Base-by-base conservation (phyloP, 2,797 vertebrate genomes). In the Scolopax bukidnonensis region DNA sequence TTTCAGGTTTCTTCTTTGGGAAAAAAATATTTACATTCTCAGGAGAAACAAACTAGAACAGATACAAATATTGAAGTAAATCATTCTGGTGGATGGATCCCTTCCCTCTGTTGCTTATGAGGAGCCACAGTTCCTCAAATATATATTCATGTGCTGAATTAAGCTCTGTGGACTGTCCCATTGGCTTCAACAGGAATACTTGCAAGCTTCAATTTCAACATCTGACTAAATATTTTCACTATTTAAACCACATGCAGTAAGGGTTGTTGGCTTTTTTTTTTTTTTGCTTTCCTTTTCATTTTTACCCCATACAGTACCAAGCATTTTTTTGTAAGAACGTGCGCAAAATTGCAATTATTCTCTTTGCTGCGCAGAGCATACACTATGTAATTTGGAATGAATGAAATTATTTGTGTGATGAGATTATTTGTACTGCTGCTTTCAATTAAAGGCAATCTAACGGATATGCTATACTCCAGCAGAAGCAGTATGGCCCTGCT, bases 1-100 rank as follows among this genome's bases (percentile, higher is more conserved):
- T 95, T 95, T 91, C 79, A 65, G 43, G 60, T 78, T 93, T 74
- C 75, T 70, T 81, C 68, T 87, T 60, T 6, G 43, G 4, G 27
- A 43, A 96, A 93, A 86, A 92, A 71, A 56, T 61, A 56, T 60
- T 95, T 91, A 45, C 80, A 56, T 67, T 91, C 65, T 86, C 40
- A 68, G 59, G 33, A 93, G 43, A 79, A 92, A 73, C 54, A 84
- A 67, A 56, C 73, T 56, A 69, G 20, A 84, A 74, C 17, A 93
- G 48, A 64, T 50, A 53, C 23, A 88, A 95, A 90, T 84, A 91
- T 41, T 63, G 32, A 84, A 74, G 25, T n/a, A 76, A 91, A 82
- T 76, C 0, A 48, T 78, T 59, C 47, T 86, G 33, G 25, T 78
- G 61, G 24, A 85, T 74, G 36, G 16, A 67, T 47, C 16, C 25